Evolutionary conservation across 2,113 vertebrate species (phyloP).

Genomic region (Hyperoodon ampullatus): DNA sequence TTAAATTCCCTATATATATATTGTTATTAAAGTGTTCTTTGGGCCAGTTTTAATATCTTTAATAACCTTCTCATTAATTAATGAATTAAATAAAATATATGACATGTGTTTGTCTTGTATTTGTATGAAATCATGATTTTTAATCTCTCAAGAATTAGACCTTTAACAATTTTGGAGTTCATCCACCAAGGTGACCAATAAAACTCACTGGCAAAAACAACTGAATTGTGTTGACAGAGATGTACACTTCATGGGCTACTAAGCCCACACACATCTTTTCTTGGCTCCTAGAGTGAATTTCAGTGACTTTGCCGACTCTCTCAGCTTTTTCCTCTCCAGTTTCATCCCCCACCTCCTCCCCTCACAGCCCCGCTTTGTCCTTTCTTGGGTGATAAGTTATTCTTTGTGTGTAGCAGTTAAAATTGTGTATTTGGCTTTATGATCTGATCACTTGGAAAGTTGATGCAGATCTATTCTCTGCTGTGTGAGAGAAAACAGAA

Average conservation of each 20-base stretch:
- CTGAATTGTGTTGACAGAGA: not conserved
- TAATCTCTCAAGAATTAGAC: not conserved
- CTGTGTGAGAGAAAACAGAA: not conserved
- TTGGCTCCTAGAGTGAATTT: not conserved
- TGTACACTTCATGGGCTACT: not conserved
- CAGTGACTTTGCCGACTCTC: not conserved
- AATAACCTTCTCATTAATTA: not conserved
- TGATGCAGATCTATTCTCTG: not conserved
- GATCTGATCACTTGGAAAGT: not conserved
- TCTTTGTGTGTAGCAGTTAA: not conserved
- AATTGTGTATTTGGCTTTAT: not conserved
- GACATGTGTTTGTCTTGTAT: not conserved
- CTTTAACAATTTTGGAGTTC: not conserved
- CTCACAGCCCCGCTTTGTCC: not conserved
- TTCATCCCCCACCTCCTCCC: not conserved
- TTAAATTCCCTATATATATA: not conserved
- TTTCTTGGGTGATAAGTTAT: not conserved
- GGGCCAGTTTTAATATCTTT: not conserved
- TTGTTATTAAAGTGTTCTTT: not conserved
- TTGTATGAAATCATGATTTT: not conserved
- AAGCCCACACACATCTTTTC: not conserved
- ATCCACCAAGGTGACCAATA: not conserved
- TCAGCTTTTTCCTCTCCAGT: not conserved
- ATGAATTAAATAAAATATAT: not conserved
- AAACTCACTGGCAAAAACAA: not conserved